Conservation (phyloP, 2,113 vertebrate genomes). For the Thunnus maccoyii region DNA sequence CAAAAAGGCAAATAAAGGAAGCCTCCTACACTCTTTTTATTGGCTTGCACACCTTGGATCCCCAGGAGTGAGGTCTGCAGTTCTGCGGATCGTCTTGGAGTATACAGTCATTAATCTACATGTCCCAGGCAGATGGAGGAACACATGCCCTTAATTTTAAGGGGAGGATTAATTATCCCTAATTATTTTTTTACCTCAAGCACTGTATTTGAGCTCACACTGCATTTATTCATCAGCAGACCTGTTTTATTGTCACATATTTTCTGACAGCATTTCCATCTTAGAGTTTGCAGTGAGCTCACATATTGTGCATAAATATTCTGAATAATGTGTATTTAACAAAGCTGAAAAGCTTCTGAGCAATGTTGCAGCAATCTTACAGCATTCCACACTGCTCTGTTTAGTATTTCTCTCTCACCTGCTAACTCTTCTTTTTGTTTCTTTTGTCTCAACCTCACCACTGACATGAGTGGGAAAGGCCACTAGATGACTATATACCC, state of each 20-base stretch:
- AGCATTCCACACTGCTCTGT: slow-evolving; percentile 10
- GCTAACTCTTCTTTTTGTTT: slow-evolving; percentile 13
- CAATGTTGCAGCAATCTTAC: slow-evolving; percentile 3
- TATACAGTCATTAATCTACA: background rate
- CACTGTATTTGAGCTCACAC: background rate
- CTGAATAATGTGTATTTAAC: slow-evolving; percentile 1
- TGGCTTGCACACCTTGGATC: background rate
- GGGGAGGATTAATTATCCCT: slow-evolving; percentile 2
- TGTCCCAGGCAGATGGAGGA: too few relatives aligned
- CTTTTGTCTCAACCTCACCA: slow-evolving; percentile 31
- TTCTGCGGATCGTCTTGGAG: background rate
- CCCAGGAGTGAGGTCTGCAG: background rate
- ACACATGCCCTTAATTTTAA: slow-evolving; percentile 6
- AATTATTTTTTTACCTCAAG: background rate
- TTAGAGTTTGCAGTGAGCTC: slow-evolving; percentile 3
- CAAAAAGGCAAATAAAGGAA: background rate
- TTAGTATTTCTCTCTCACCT: background rate
- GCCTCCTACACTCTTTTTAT: too few relatives aligned
- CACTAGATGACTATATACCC: background rate
- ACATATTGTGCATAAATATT: slow-evolving; percentile 8
- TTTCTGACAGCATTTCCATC: slow-evolving; percentile 8
- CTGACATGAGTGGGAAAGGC: background rate
- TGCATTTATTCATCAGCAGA: background rate
- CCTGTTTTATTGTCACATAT: slow-evolving; percentile 4
- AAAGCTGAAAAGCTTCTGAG: slow-evolving; percentile 15